These are phyloP conservation scores for Aphidius colemani DNA, from an alignment of 2,888 invertebrate genomes.

Conservation along the genomic window DNA sequence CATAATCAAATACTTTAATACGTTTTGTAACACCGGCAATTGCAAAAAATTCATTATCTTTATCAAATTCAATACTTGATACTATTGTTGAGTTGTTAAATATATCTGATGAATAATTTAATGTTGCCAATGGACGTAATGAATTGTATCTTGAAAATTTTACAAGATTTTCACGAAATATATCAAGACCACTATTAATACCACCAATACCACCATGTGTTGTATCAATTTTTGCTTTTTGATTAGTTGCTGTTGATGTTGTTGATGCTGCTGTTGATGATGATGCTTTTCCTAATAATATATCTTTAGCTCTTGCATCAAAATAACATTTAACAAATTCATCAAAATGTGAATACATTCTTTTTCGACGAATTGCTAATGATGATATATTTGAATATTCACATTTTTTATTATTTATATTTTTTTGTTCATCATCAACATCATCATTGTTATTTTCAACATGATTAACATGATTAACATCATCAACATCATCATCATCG, in stretches of 20 bases:
- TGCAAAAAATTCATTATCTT: constrained; percentile 93
- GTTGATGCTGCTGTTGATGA: background rate
- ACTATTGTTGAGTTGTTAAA: constrained; percentile 86
- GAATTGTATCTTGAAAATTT: constrained; percentile 83
- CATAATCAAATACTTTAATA: constrained; percentile 92
- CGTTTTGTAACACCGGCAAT: constrained; percentile 94
- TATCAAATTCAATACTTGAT: constrained; percentile 93
- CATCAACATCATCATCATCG: constrained; percentile 30
- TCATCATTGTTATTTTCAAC: constrained; percentile 12
- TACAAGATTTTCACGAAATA: constrained; percentile 83
- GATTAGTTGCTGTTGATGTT: background rate
- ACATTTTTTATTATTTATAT: constrained; percentile 38
- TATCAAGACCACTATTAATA: constrained; percentile 65
- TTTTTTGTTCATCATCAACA: constrained; percentile 3
- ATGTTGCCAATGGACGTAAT: constrained; percentile 79
- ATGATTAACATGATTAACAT: too few species aligned
- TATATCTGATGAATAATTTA: constrained; percentile 88
- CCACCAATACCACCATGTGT: constrained; percentile 40
- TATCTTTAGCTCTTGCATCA: constrained; percentile 73
- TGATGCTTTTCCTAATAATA: constrained; percentile 64
- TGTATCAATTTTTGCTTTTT: constrained; percentile 16
- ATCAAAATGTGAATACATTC: constrained; percentile 85
- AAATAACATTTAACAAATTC: constrained; percentile 89
- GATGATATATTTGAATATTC: constrained; percentile 57
- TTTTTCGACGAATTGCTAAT: constrained; percentile 71